Conservation (phyloP, 2,888 invertebrate species). For the Taenaris catops region DNA sequence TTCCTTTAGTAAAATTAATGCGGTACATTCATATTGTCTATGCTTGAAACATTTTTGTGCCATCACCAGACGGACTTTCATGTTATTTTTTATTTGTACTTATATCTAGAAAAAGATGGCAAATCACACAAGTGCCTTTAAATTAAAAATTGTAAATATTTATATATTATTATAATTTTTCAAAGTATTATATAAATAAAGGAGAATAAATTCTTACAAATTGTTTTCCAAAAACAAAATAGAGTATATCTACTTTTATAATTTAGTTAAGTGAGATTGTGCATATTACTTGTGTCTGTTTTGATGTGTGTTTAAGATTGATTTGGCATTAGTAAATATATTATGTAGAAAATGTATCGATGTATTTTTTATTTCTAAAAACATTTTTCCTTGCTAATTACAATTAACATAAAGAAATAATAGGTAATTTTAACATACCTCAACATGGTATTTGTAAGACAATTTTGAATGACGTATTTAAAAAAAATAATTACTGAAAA, state of each 20-base stretch:
- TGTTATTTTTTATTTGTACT: constrained; percentile 68
- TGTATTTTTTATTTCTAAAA: too few relatives aligned
- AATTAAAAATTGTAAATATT: constrained; percentile 69
- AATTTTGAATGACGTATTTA: too few relatives aligned
- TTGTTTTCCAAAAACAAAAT: constrained; percentile 75
- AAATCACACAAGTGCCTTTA: constrained; percentile 67
- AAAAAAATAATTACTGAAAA: too few relatives aligned
- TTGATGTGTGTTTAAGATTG: constrained; percentile 78
- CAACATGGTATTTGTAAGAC: too few relatives aligned
- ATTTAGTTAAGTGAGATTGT: constrained; percentile 75
- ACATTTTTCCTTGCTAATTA: too few relatives aligned
- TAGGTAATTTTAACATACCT: too few relatives aligned
- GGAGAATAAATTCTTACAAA: constrained; percentile 59
- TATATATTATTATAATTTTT: constrained; percentile 44
- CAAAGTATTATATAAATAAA: constrained; percentile 53
- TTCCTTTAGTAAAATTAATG: too few relatives aligned
- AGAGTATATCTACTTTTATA: constrained; percentile 58
- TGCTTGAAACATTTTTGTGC: constrained; percentile 46
- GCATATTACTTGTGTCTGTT: constrained; percentile 75
- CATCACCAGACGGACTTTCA: constrained; percentile 63
- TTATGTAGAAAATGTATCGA: constrained; percentile 47
- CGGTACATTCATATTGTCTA: constrained; percentile 12
- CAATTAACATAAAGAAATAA: too few relatives aligned
- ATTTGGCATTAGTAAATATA: constrained; percentile 78
- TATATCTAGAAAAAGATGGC: constrained; percentile 49